Conservation (phyloP, 2,888 invertebrate species). For the Drosophila siamana region DNA sequence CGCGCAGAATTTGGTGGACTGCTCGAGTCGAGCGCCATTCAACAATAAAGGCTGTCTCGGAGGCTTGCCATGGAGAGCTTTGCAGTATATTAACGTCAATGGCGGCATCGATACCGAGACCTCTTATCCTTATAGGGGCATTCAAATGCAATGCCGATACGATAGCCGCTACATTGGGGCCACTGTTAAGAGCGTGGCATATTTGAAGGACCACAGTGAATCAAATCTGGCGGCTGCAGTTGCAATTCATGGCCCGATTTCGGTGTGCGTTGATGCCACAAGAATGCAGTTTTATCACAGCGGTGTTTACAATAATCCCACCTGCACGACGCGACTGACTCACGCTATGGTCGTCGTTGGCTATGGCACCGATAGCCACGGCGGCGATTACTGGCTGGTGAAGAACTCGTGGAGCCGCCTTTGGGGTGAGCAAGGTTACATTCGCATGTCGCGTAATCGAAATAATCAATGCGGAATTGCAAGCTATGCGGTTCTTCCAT, state of each 20-base stretch:
- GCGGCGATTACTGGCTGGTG: constrained; percentile 89
- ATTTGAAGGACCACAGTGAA: constrained; percentile 90
- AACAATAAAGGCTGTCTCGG: constrained; percentile 93
- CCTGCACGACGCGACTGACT: constrained; percentile 89
- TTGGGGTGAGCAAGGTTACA: constrained; percentile 94
- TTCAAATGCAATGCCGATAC: constrained; percentile 89
- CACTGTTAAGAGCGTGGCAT: constrained; percentile 91
- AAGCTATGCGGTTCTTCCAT: constrained; percentile 91
- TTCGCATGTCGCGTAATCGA: constrained; percentile 94
- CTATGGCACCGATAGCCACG: constrained; percentile 82
- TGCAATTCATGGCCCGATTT: constrained; percentile 92
- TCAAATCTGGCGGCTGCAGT: constrained; percentile 90
- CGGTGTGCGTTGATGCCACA: constrained; percentile 94
- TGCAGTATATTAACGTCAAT: constrained; percentile 92
- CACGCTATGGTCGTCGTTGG: constrained; percentile 88
- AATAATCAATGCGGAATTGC: constrained; percentile 95
- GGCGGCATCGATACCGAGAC: constrained; percentile 94
- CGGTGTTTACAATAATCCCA: constrained; percentile 92
- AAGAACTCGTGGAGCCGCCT: constrained; percentile 89
- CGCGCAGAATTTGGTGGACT: constrained; percentile 96
- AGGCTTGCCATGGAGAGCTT: constrained; percentile 89
- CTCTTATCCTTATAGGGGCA: constrained; percentile 93
- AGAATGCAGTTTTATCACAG: constrained; percentile 92
- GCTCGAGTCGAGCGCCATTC: constrained; percentile 89
- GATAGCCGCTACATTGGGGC: constrained; percentile 89